Evolutionary conservation across 2,797 vertebrate genomes (phyloP), one percentile per base, ranked within the genome.

Genomic region (Xenentodon cancila): DNA sequence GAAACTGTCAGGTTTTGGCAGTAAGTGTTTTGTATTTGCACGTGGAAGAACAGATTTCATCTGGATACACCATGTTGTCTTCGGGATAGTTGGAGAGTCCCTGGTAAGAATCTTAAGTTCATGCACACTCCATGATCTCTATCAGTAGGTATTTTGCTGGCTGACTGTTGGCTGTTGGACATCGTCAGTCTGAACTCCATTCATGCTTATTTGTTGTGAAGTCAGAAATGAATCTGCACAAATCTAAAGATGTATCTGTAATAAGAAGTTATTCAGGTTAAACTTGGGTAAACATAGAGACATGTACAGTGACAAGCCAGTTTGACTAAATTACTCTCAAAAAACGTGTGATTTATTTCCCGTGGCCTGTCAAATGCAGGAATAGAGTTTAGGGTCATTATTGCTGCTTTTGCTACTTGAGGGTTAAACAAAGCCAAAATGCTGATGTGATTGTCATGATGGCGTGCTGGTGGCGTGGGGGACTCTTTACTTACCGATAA

Each of bases 101-200:
- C 68, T 27, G 88, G 88, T 90, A 89, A 89, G 89, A 59, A 49
- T 48, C 44, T 57, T 44, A 5, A 43, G 6, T 57, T 79, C 18
- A 43, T 40, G 48, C 27, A 9, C 27, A 18, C n/a, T 67, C 6
- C 15, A 1, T 8, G 21, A 11, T n/a, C 32, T 34, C 32, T 11
- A 22, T 56, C 5, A 21, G 5, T 37, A 7, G n/a, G 8, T 25
- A 30, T 37, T 30, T 64, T 50, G 52, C 1, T 63, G 17, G 9
- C 25, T 27, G 4, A 7, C 51, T 58, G 34, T 9, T 45, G 17
- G 40, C 9, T 4, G 5, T 32, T 32, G 12, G 18, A 18, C 18
- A 3, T 16, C 21, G 42, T 50, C 58, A 47, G 11, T 27, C 42
- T 74, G 53, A 51, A 19, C 47, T 60, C 6, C 9, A 7, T 51